These are phyloP conservation scores for Andrena minutula DNA, from an alignment of 2,888 invertebrate species.

Conservation along the genomic window DNA sequence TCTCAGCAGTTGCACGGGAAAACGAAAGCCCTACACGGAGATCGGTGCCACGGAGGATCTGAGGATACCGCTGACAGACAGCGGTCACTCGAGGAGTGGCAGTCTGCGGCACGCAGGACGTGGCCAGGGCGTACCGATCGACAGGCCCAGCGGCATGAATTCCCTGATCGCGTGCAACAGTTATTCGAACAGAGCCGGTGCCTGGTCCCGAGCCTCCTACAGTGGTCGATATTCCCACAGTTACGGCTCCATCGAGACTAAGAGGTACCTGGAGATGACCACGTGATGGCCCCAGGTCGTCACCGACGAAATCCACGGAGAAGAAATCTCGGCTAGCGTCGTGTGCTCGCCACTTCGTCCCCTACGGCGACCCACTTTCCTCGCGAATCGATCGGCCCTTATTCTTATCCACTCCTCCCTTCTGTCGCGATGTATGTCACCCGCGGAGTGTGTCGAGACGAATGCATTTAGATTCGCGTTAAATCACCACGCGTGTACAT, in stretches of 20 bases:
- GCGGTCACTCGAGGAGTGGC: conserved; percentile 74
- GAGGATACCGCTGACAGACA: conserved; percentile 77
- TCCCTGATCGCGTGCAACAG: conserved; percentile 92
- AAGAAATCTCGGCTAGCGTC: conserved; percentile 31
- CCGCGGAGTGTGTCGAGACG: not conserved
- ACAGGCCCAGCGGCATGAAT: conserved; percentile 91
- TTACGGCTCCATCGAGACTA: conserved; percentile 86
- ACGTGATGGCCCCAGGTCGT: conserved; percentile 75
- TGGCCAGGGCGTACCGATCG: conserved; percentile 87
- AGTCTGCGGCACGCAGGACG: conserved; percentile 63
- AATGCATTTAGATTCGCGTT: not conserved
- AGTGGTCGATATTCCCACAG: conserved; percentile 86
- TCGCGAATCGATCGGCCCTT: not conserved
- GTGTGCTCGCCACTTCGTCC: conserved; percentile 22
- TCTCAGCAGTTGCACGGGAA: conserved; percentile 79
- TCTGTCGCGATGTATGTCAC: not conserved
- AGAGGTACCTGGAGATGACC: conserved; percentile 81
- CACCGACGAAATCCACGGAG: not conserved
- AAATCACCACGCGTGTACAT: not conserved
- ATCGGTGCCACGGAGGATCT: conserved; percentile 78
- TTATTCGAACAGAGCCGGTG: conserved; percentile 89
- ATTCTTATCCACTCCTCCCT: not conserved
- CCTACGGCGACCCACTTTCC: not conserved
- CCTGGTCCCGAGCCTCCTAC: conserved; percentile 86
- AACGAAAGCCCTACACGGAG: conserved; percentile 83